phyloP scores from a whole-genome alignment of 23 tunicate genomes.

The Trididemnum clinides region DNA sequence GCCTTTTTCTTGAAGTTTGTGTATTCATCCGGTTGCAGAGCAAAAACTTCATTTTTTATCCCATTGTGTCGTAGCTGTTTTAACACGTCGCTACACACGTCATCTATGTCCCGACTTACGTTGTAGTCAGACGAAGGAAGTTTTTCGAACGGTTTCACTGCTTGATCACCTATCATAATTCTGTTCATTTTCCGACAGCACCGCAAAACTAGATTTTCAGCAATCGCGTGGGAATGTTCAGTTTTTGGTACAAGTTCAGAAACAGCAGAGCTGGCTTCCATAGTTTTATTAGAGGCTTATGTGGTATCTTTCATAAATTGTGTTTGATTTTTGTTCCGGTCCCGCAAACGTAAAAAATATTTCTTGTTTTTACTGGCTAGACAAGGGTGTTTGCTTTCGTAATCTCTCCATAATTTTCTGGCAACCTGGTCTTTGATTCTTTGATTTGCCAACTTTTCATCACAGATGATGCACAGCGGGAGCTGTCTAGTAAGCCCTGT shows the following conservation, averaged over 20 bases:
- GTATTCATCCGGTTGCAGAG: too few species aligned
- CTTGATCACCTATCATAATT: too few species aligned
- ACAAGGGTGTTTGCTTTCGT: background rate
- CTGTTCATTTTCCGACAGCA: too few species aligned
- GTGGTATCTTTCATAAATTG: background rate
- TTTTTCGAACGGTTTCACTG: too few species aligned
- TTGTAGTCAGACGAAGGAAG: too few species aligned
- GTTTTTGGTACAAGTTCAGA: background rate
- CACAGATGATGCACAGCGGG: background rate
- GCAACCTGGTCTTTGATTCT: background rate
- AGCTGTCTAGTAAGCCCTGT: background rate
- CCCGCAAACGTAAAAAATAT: background rate
- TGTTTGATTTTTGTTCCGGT: background rate
- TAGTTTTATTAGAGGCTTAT: background rate
- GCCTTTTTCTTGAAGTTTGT: too few species aligned
- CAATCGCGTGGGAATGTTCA: background rate
- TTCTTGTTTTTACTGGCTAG: background rate
- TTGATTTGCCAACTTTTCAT: background rate
- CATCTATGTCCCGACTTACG: too few species aligned
- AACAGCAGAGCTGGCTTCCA: background rate
- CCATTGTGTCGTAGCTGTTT: too few species aligned
- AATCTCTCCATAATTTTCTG: background rate
- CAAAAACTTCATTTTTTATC: too few species aligned
- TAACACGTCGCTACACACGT: too few species aligned
- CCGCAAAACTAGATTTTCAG: too few species aligned